Conservation (phyloP, 2,888 invertebrate species). For the Trachelus stipa region DNA sequence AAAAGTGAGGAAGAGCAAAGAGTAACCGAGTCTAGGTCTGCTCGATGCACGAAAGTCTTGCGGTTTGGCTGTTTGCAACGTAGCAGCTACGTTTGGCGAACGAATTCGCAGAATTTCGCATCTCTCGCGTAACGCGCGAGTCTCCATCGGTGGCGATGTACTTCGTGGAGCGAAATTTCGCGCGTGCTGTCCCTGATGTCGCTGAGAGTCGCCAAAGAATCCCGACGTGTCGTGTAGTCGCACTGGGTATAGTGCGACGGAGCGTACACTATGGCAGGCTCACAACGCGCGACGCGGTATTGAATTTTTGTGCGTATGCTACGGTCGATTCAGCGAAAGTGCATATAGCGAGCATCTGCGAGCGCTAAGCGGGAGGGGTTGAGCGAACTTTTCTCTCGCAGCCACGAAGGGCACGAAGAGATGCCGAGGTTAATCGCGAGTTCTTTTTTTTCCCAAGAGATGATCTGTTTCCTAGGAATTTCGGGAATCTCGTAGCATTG, state of each 20-base stretch:
- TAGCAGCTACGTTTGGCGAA: background rate
- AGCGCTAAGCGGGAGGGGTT: background rate
- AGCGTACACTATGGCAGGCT: constrained; percentile 53
- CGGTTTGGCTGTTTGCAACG: background rate
- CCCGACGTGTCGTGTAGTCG: constrained; percentile 50
- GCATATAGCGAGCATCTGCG: constrained; percentile 39
- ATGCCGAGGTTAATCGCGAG: background rate
- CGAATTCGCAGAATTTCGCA: background rate
- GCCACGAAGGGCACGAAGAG: background rate
- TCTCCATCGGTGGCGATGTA: background rate
- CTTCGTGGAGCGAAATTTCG: background rate
- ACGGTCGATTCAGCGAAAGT: constrained; percentile 64
- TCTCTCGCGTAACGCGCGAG: background rate
- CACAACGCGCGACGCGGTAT: constrained; percentile 52
- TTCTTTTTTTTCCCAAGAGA: background rate
- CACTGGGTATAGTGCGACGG: constrained; percentile 54
- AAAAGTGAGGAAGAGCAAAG: background rate
- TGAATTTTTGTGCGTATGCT: constrained; percentile 63
- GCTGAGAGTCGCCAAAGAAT: constrained; percentile 17
- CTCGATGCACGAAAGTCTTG: background rate
- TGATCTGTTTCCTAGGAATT: background rate
- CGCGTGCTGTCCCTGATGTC: background rate
- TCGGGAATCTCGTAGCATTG: background rate
- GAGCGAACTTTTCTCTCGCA: background rate
- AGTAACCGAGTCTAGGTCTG: background rate